These are phyloP conservation scores for Acanthisitta chloris DNA, from an alignment of 2,113 vertebrate genomes.

Conservation along the genomic window DNA sequence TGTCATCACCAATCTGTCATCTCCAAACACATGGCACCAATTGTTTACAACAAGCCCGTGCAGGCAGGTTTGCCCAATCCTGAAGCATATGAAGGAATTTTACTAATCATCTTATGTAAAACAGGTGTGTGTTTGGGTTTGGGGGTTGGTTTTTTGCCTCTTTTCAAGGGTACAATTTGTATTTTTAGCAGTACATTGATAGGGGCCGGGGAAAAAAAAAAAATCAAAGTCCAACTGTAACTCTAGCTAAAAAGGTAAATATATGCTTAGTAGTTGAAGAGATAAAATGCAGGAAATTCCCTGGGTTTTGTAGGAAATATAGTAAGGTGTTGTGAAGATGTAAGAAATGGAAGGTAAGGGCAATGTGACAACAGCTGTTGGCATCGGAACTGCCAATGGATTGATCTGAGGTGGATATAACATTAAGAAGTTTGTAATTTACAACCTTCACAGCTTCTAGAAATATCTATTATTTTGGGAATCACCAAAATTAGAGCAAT, in stretches of 20 bases:
- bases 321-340: too few relatives aligned
- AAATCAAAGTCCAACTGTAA: background rate
- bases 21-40: background rate
- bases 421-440: background rate
- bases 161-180: background rate
- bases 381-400: background rate
- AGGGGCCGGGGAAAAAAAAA: background rate
- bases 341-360: background rate
- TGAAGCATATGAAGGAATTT: background rate
- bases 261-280: background rate
- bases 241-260: background rate
- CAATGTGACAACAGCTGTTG: background rate
- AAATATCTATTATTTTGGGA: background rate
- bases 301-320: too few relatives aligned
- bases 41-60: background rate
- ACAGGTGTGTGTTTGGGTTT: background rate
- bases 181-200: background rate
- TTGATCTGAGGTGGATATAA: rapidly evolving
- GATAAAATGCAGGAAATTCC: background rate
- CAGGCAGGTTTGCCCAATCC: background rate
- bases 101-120: background rate
- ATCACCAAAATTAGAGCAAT: background rate
- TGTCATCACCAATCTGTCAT: background rate
- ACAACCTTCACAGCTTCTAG: background rate
- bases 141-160: too few relatives aligned